Evolutionary conservation across 2,888 invertebrate species (phyloP), one percentile per base, ranked within the genome.

Genomic region (Lepidocyrtoides sp.): DNA sequence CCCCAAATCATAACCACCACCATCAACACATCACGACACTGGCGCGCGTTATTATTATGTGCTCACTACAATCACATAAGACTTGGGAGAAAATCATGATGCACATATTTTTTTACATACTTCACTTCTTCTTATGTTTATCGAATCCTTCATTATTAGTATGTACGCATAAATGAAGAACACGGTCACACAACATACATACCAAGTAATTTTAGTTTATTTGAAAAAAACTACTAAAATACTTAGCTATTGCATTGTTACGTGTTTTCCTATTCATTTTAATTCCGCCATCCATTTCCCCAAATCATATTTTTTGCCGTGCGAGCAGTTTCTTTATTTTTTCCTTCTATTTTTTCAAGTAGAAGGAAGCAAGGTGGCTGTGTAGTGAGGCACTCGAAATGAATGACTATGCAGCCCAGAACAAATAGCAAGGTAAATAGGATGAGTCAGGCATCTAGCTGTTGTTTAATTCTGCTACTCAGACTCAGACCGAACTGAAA

Each of bases 81-180:
- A n/a, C n/a, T n/a, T n/a, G n/a, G 26, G 63, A 48, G 79, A 63
- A 60, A 84, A 86, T 77, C 29, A 60, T 63, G 26, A 86, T 60
- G 75, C 41, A 60, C 20, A 26, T 48, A 77, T n/a, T 48, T 77
- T 86, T 85, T 44, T 54, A 77, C 57, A 77, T 77, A 77, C 63
- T 86, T 75, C 75, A 57, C 60, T 85, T 23, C 20, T 12, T 26
- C 7, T 79, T 17, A 60, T 17, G 12, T 87, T n/a, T 32, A 10
- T 5, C 26, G 63, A 60, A 79, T 87, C 57, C 51, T 72, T 79
- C 77, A 26, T 85, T 36, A 5, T 69, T 10, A 8, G 1, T n/a
- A 14, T 54, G 23, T 23, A 23, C 60, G 23, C 26, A 23, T 26
- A 7, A 54, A 54, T n/a, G n/a, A n/a, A n/a, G n/a, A n/a, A n/a